A percentile compares a stretch with the other conserved stretches of the same genome.
These are phyloP conservation scores for Isurus oxyrinchus DNA, from an alignment of 2,113 vertebrate species.

Conservation along the genomic window DNA sequence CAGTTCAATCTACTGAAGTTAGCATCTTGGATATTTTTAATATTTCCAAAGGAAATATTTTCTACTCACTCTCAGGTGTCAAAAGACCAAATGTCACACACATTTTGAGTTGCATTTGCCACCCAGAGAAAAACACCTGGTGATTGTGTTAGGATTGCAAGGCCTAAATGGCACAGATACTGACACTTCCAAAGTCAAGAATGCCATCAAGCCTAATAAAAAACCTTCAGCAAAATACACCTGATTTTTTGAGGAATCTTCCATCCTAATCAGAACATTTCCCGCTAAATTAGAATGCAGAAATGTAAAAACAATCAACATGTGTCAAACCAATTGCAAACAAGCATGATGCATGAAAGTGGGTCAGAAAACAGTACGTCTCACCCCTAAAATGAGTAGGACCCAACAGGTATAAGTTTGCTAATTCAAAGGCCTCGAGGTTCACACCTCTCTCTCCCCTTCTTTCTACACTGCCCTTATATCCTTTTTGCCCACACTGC, in stretches of 20 bases:
- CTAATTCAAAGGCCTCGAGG: not conserved
- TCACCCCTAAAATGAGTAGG: not conserved
- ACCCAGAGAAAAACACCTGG: not conserved
- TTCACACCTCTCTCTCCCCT: not conserved
- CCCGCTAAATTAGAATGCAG: not conserved
- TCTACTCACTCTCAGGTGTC: not conserved
- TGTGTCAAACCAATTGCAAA: slow-evolving; percentile 5
- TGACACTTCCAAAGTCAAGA: not conserved
- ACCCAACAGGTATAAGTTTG: not conserved
- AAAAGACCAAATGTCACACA: not conserved
- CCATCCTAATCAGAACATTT: not conserved
- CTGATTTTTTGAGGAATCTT: not conserved
- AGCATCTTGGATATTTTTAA: not conserved
- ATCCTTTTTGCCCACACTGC: not conserved
- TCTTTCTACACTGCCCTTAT: not conserved
- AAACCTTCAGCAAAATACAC: not conserved
- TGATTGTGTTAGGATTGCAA: not conserved
- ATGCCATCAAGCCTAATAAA: not conserved
- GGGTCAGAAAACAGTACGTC: not conserved
- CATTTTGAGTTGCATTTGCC: not conserved
- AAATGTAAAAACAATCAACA: not conserved
- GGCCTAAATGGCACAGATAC: not conserved
- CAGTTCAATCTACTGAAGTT: not conserved
- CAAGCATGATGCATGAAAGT: not conserved
- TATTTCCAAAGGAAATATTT: not conserved